phyloP scores from a whole-genome alignment of 2,888 invertebrate species.

The Gortyna flavago region DNA sequence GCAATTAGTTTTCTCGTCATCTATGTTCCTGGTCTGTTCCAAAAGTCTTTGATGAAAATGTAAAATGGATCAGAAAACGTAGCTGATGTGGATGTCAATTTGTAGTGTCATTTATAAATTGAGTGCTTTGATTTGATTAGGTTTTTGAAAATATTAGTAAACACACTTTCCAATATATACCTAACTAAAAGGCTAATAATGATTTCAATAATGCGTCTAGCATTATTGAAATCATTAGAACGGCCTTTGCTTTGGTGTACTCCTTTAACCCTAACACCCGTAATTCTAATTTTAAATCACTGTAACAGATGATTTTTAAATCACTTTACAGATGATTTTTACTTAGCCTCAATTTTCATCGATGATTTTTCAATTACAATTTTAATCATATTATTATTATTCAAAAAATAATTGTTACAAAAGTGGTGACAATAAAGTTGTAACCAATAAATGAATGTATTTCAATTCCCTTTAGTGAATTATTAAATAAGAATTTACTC shows the following conservation, averaged over 20 bases:
- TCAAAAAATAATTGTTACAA: not conserved
- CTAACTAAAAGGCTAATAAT: too few species aligned
- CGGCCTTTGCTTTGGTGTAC: too few species aligned
- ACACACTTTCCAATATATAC: too few species aligned
- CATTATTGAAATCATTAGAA: too few species aligned
- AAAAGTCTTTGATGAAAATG: not conserved
- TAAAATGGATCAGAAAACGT: not conserved
- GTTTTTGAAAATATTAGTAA: not conserved
- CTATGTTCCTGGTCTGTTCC: not conserved
- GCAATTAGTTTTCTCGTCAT: not conserved
- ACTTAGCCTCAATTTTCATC: not conserved
- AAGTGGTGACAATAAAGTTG: not conserved
- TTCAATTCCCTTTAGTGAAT: not conserved
- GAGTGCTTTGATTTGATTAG: not conserved
- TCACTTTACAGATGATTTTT: not conserved
- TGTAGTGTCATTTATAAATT: too few species aligned
- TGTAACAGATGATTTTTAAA: not conserved
- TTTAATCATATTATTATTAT: not conserved
- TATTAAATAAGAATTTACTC: not conserved
- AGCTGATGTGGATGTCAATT: not conserved
- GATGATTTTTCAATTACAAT: not conserved
- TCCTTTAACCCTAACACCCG: too few species aligned
- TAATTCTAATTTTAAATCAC: not conserved
- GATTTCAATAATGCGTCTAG: too few species aligned
- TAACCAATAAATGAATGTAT: not conserved